phyloP scores from a whole-genome alignment of 2,888 invertebrate genomes.

The Campopleginae sp. region DNA sequence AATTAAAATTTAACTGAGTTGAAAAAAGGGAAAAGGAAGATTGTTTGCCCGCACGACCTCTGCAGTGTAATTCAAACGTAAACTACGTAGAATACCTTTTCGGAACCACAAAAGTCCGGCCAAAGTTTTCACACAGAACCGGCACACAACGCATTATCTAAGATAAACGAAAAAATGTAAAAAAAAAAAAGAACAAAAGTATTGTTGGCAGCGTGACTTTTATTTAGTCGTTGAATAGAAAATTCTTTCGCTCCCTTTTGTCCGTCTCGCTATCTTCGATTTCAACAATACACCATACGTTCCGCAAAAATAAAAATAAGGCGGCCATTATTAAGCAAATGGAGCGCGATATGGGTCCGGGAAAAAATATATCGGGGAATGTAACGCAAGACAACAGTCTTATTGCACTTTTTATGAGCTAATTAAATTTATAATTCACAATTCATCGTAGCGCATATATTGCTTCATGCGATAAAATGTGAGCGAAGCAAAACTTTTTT shows the following conservation, averaged over 20 bases:
- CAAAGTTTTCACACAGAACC: constrained; percentile 37
- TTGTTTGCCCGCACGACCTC: neutral
- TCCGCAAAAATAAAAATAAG: constrained; percentile 45
- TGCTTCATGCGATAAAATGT: neutral
- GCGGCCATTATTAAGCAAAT: constrained; percentile 50
- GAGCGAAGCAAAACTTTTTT: neutral
- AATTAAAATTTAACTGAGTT: neutral
- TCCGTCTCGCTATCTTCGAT: constrained; percentile 3
- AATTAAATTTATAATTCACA: no score
- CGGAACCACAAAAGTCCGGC: constrained; percentile 47
- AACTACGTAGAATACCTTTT: constrained; percentile 8
- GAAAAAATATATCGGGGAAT: no score
- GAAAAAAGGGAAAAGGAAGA: constrained; percentile 29
- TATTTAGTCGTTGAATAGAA: constrained; percentile 52
- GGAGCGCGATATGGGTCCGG: constrained; percentile 3
- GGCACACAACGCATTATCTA: constrained; percentile 24
- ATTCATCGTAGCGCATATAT: no score
- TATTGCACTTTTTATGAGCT: no score
- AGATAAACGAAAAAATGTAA: neutral
- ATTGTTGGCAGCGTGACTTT: neutral
- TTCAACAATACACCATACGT: neutral
- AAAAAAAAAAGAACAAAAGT: neutral
- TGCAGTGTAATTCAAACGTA: neutral
- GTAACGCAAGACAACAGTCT: constrained; percentile 21
- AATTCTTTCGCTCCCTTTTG: constrained; percentile 14